A percentile compares a stretch with the other conserved stretches of the same genome.
These are phyloP conservation scores for Ariolimax columbianus DNA, from an alignment of 2,888 invertebrate species.

Conservation along the genomic window DNA sequence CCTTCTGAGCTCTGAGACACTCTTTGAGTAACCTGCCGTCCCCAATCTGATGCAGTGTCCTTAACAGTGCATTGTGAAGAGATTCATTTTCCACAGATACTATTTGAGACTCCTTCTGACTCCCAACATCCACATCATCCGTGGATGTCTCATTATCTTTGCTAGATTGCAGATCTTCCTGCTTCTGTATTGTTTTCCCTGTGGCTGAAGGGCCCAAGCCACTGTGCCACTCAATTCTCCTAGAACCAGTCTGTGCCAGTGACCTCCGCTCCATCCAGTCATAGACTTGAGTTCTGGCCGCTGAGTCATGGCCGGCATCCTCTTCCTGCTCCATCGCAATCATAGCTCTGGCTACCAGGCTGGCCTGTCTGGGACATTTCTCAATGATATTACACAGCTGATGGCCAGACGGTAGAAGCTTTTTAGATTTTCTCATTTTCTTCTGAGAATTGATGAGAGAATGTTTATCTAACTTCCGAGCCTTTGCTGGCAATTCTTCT, in stretches of 20 bases:
- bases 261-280: conserved; percentile 47
- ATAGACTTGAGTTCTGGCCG: conserved; percentile 44
- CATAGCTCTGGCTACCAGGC: conserved; percentile 50
- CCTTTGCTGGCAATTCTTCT: conserved; percentile 34
- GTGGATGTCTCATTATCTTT: neutral
- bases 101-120: neutral
- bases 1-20: conserved; percentile 41
- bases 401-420: conserved; percentile 18
- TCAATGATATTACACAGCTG: conserved; percentile 49
- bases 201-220: conserved; percentile 11
- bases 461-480: conserved; percentile 31
- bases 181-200: neutral
- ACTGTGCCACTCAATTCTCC: conserved; percentile 34
- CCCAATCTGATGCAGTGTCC: conserved; percentile 44
- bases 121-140: neutral
- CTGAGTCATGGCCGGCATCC: conserved; percentile 5
- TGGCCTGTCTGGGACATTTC: conserved; percentile 49
- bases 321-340: conserved; percentile 52
- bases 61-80: conserved; percentile 36
- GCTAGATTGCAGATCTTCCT: neutral
- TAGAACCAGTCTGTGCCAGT: neutral
- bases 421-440: neutral
- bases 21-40: conserved; percentile 37
- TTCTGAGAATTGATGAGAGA: neutral
- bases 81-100: conserved; percentile 3